phyloP scores from a whole-genome alignment of 2,113 vertebrate species.

The Vireo altiloquus region DNA sequence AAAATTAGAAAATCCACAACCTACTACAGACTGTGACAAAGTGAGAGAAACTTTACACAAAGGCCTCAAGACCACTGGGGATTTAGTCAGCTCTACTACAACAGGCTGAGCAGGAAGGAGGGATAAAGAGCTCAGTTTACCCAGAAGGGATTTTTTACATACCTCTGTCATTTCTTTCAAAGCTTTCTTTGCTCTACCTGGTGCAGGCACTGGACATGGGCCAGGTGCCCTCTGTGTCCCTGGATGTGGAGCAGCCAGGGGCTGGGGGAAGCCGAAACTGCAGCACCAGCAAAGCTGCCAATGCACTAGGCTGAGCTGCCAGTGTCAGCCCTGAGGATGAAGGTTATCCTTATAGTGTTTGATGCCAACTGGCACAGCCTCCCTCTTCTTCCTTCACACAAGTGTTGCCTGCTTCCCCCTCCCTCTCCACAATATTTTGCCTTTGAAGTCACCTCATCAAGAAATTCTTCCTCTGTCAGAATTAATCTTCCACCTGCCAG shows the following conservation, averaged over 20 bases:
- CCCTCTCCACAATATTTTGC: slow-evolving; percentile 9
- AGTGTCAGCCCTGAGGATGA: slow-evolving; percentile 18
- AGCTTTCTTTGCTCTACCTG: slow-evolving; percentile 31
- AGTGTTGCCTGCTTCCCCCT: neutral
- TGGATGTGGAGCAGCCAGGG: neutral
- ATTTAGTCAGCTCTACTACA: neutral
- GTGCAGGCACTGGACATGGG: neutral
- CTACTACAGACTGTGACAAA: neutral
- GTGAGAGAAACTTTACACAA: neutral
- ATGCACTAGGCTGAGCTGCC: neutral
- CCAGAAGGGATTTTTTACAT: slow-evolving; percentile 16
- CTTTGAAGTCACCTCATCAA: slow-evolving; percentile 63
- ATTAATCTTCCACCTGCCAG: slow-evolving; percentile 59
- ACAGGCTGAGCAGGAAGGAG: neutral
- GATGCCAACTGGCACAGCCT: slow-evolving; percentile 46
- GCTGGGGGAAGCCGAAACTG: neutral
- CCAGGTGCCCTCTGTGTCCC: slow-evolving; percentile 16
- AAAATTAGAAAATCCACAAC: neutral
- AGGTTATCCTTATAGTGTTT: slow-evolving; percentile 10
- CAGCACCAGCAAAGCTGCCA: slow-evolving; percentile 10
- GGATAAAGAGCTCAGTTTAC: slow-evolving; percentile 19
- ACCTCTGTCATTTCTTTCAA: slow-evolving; percentile 22
- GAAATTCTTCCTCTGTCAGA: slow-evolving; percentile 52
- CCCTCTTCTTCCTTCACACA: slow-evolving; percentile 17
- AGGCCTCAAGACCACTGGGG: neutral